Conservation (phyloP, 2,113 vertebrate genomes). For the Colius striatus region DNA sequence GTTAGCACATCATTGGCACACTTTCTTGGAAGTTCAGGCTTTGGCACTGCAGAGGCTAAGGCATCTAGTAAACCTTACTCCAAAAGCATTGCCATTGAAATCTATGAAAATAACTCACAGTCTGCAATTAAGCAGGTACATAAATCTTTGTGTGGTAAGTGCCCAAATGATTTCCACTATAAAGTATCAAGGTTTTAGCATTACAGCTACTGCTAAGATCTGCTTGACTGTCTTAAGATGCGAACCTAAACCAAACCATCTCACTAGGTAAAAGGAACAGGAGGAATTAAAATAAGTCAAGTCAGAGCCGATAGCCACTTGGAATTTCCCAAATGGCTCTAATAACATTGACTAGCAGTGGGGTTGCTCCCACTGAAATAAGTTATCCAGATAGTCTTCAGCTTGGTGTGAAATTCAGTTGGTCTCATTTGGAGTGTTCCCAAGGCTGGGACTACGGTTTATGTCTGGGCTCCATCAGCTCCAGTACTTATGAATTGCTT, state of each 20-base stretch:
- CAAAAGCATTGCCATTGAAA: not conserved
- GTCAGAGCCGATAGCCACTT: not conserved
- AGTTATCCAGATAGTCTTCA: not conserved
- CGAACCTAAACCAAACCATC: not conserved
- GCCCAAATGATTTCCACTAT: not conserved
- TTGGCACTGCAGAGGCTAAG: not conserved
- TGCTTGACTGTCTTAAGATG: not conserved
- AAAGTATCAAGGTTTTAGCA: not conserved
- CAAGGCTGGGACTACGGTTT: not conserved
- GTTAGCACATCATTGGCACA: not conserved
- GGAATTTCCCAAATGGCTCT: not conserved
- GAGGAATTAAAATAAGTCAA: not conserved
- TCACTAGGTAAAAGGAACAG: not conserved
- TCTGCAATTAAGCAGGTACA: not conserved
- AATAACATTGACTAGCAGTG: fast-evolving
- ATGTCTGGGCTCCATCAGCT: not conserved
- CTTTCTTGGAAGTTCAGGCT: not conserved
- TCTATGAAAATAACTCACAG: not conserved
- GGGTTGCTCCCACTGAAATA: not conserved
- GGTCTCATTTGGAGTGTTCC: not conserved
- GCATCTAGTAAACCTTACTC: not conserved
- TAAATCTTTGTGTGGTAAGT: not conserved
- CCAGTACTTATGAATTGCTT: not conserved
- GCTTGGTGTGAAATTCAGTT: not conserved
- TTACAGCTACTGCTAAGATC: not conserved